Base-by-base conservation (phyloP, 2,888 invertebrate genomes). In the Linhomoeus sp. region DNA sequence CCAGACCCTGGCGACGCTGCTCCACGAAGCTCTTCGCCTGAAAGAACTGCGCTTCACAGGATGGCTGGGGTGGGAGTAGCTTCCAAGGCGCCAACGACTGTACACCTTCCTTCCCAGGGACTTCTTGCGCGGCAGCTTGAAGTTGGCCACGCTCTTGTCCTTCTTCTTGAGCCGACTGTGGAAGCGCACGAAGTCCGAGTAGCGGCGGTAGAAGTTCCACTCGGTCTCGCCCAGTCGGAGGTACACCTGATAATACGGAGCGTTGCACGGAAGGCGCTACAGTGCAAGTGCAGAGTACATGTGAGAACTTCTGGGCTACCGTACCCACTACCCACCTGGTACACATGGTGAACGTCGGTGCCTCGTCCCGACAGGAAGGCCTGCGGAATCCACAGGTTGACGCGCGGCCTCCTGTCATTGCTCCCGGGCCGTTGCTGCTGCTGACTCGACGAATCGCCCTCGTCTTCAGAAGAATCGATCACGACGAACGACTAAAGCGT, bases 101-200 rank as follows among this genome's bases (percentile, higher is more conserved):
- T 5, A n/a, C n/a, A n/a, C 85, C 74, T 84, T 83, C 68, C 85
- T 87, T 26, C 88, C 81, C 56, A 92, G 74, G 48, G 83, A 80
- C 70, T 87, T 90, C 69, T 92, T 92, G 1, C 86, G 87, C 12
- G 92, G 90, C 70, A 92, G 88, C 39, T 84, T 81, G 62, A 85
- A 82, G 3, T 77, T 76, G 22, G 77, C 75, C 49, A 78, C 72
- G 19, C 9, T 7, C 1, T 79, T 75, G 63, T 84, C 81, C 61
- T 80, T 76, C 62, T 84, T 85, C 63, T 80, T 82, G 39, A 88
- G 70, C 56, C 80, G 78, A 51, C 76, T 76, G 65, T 90, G 85
- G 26, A 90, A 71, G 52, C 80, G 77, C 64, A 84, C 75, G 67
- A 92, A 90, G 66, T 90, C 87, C 9, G 85, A 80, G 64, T 90